Evolutionary conservation across 2,797 vertebrate species (phyloP).

Genomic region (Antrozous pallidus): DNA sequence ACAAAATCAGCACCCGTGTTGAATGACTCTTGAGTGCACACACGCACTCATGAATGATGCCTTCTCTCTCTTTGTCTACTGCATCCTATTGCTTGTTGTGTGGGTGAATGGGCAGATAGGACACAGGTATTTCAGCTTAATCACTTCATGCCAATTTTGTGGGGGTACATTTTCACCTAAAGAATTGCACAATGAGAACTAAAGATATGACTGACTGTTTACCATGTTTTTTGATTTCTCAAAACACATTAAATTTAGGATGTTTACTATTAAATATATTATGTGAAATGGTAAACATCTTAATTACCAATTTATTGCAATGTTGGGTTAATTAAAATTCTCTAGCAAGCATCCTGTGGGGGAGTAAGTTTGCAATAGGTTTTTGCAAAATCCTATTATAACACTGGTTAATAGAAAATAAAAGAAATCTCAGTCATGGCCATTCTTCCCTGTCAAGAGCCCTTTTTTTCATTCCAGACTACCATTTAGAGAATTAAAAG

Average conservation of each 20-base stretch:
- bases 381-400: not conserved
- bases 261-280: not conserved
- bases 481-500: not conserved
- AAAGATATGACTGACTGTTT: not conserved
- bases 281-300: not conserved
- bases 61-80: not conserved
- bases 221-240: not conserved
- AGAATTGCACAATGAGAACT: not conserved
- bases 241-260: not conserved
- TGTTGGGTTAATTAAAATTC: not conserved
- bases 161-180: not conserved
- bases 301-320: not conserved
- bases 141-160: not conserved
- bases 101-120: not conserved
- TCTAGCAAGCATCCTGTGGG: not conserved
- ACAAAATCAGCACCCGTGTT: too few species aligned
- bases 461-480: not conserved
- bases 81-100: not conserved
- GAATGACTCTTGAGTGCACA: not conserved
- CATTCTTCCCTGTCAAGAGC: not conserved
- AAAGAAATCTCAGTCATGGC: not conserved
- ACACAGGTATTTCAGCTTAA: not conserved
- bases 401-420: not conserved
- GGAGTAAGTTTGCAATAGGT: not conserved
- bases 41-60: rapidly evolving